Evolutionary conservation across 2,888 invertebrate genomes (phyloP), one percentile per base, ranked within the genome.

Genomic region (Drosophila dives): DNA sequence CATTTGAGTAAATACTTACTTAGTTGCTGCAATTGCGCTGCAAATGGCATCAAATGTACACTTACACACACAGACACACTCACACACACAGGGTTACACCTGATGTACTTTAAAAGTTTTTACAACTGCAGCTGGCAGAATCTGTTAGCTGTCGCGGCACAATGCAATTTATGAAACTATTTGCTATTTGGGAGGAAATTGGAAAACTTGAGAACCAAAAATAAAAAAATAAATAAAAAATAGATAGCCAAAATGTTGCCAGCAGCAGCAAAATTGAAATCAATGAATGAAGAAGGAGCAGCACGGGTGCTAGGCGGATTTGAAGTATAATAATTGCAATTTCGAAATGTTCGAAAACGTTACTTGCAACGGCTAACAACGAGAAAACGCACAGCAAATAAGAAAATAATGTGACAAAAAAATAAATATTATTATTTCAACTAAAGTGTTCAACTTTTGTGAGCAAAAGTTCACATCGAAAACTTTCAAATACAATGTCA

Each of bases 161-260:
- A 64, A 68, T 68, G 64, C 68, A 78, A 80, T 79, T 80, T 80
- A 69, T 79, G 73, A 77, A 77, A 80, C 72, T 75, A 60, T 77
- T 72, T 70, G 58, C 62, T 58, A 34, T 54, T 68, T 33, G 63
- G 60, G 36, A 59, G 78, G 69, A 83, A 89, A 81, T 89, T 77
- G 77, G 64, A 79, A 84, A 79, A 79, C 62, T 79, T 86, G 48
- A 38, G 2, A 29, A 0, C 32, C 15, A 6, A 26, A 54, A 66
- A n/a, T 4, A n/a, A 20, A 54, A 60, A 34, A 66, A n/a, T 7
- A 20, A 20, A 23, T n/a, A 34, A 17, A 11, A 29, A 23, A 36
- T 10, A 36, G 26, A 45, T 42, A 34, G 55, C 53, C 54, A 62
- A 66, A 77, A 50, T 42, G 59, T 63, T 76, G 50, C 50, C 63